Evolutionary conservation across 1,140 invertebrate genomes (phyloP).

Genomic region (Lucilia cuprina): DNA sequence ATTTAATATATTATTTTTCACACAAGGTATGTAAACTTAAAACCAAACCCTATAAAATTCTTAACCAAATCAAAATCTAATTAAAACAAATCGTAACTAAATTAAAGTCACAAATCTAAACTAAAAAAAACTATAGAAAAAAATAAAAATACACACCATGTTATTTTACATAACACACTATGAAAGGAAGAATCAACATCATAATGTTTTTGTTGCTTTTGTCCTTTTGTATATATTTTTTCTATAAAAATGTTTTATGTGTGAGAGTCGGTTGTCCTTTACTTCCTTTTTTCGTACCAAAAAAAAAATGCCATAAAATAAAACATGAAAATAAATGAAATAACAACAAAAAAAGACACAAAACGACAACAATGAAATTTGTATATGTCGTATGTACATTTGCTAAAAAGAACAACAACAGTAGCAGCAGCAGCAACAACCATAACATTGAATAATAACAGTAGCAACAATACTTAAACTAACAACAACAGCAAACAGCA

Average conservation of each 20-base stretch:
- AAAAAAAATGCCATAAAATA: background rate
- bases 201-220: background rate
- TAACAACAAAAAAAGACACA: background rate
- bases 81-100: background rate
- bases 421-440: background rate
- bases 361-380: background rate
- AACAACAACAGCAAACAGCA: background rate
- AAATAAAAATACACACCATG: too few relatives aligned
- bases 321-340: background rate
- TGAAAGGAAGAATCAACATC: background rate
- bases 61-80: background rate
- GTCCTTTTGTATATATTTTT: background rate
- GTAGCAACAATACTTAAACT: background rate
- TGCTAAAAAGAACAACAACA: background rate
- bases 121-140: too few relatives aligned
- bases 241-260: too few relatives aligned
- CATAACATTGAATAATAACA: background rate
- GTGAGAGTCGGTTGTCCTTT: too few relatives aligned
- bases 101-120: background rate
- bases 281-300: too few relatives aligned
- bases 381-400: too few relatives aligned
- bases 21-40: constrained; percentile 55
- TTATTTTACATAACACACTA: constrained; percentile 13
- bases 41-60: too few relatives aligned
- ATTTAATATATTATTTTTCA: constrained; percentile 62